Base-by-base conservation (phyloP, 1,140 invertebrate genomes). In the Bombus waltoni region DNA sequence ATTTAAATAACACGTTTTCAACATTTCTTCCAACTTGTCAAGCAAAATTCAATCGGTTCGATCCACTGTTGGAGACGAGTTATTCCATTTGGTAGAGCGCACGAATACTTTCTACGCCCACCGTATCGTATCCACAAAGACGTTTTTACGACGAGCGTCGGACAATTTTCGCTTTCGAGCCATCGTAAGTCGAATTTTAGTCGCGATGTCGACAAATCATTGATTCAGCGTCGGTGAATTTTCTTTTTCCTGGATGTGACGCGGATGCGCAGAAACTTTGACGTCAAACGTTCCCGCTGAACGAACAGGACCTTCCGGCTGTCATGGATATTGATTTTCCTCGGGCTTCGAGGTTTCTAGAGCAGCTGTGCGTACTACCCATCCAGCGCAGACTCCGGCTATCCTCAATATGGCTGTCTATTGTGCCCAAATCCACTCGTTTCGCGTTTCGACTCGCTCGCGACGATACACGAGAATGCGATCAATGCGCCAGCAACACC, bases 311-410 rank as follows among this genome's bases (percentile, higher is more conserved):
- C 79, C 82, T 74, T 68, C 72, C 25, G 59, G 35, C 72, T 38
- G 35, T 42, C 73, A 65, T 44, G 47, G 72, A 85, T 90, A 90
- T 90, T 89, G 89, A 90, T 90, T 85, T 89, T 87, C 65, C 79
- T 2, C 22, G 70, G 70, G 86, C 91, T 93, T 93, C 79, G 87
- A 92, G 91, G 92, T 93, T 93, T 93, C 92, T 92, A 72, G 92
- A 92, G 90, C 92, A 91, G 8, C 38, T 11, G 4, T 25, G 28
- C 35, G 35, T 75, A 8, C 47, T 82, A 70, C 59, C 57, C 85
- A 87, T 85, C 88, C 25, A 86, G 91, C 92, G 92, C 92, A 89
- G 80, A 88, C 89, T 85, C 70, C 35, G 38, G 22, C 32, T 22
- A 15, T 18, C 25, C 42, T 42, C 75, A 89, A 81, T 47, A 89